Conservation (phyloP, 2,888 invertebrate species). For the Caradrina kadenii region DNA sequence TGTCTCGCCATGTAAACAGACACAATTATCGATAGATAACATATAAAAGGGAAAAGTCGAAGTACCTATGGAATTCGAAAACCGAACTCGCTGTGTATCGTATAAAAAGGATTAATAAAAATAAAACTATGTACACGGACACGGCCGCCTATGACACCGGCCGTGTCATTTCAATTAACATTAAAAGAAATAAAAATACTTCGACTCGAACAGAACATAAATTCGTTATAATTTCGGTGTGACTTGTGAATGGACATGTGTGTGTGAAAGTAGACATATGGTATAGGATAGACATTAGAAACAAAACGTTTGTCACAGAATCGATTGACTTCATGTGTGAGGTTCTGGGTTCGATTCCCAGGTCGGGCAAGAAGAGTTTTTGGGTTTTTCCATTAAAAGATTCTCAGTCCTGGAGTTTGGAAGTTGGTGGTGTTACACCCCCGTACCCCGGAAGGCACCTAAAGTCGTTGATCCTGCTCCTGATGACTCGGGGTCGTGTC, state of each 20-base stretch:
- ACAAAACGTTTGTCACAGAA: conserved; percentile 23
- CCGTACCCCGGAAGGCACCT: no score
- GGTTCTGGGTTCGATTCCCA: no score
- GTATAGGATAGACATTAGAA: conserved; percentile 13
- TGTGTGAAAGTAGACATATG: conserved; percentile 71
- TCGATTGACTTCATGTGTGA: neutral
- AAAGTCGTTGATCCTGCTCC: no score
- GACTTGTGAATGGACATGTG: conserved; percentile 65
- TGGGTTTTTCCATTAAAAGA: no score
- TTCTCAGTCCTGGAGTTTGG: no score
- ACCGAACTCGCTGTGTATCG: conserved; percentile 76
- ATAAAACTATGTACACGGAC: conserved; percentile 74
- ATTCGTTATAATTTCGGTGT: conserved; percentile 76
- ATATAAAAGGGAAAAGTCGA: conserved; percentile 82
- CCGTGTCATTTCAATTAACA: conserved; percentile 88
- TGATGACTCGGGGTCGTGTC: no score
- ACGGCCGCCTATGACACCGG: conserved; percentile 75
- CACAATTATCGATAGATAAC: conserved; percentile 75
- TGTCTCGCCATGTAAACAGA: conserved; percentile 73
- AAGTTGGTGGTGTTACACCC: no score
- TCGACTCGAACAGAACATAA: conserved; percentile 70
- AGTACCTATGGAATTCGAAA: conserved; percentile 80
- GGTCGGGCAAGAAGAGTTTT: no score
- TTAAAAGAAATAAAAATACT: conserved; percentile 82
- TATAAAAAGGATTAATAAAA: conserved; percentile 84